Evolutionary conservation across 2,113 vertebrate species (phyloP).

Genomic region (Ovis canadensis): DNA sequence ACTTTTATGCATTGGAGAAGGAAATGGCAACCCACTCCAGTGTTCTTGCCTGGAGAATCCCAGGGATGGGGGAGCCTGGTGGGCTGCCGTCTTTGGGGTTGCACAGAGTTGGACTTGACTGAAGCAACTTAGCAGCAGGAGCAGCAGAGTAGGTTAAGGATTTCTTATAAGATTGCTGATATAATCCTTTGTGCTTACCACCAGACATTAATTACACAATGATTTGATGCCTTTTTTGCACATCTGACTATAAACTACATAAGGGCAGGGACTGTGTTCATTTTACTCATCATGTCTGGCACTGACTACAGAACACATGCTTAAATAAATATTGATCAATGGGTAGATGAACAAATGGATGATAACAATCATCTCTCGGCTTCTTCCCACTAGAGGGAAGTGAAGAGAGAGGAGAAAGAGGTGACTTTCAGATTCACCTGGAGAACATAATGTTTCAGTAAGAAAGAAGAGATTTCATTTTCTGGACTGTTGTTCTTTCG

Average conservation of each 20-base stretch:
- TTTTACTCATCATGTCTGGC: neutral
- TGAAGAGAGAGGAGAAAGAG: neutral
- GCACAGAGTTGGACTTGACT: too few species aligned
- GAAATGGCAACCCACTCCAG: too few species aligned
- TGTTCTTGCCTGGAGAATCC: too few species aligned
- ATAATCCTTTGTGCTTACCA: neutral
- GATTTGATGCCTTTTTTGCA: neutral
- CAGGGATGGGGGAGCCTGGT: too few species aligned
- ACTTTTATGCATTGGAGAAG: too few species aligned
- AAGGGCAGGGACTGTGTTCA: neutral
- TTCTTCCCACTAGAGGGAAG: neutral
- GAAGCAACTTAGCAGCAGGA: too few species aligned
- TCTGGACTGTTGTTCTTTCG: neutral
- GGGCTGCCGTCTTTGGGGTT: too few species aligned
- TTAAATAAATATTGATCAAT: neutral
- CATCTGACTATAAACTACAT: neutral
- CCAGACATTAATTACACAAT: neutral
- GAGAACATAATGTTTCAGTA: neutral
- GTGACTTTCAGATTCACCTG: neutral
- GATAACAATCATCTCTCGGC: neutral
- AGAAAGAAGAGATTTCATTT: constrained; percentile 20
- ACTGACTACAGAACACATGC: neutral
- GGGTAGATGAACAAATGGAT: neutral
- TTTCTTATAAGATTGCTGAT: neutral
- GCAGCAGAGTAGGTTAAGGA: neutral